Evolutionary conservation across 2,888 invertebrate genomes (phyloP), one percentile per base, ranked within the genome.

Genomic region (Scaeva pyrastri): DNA sequence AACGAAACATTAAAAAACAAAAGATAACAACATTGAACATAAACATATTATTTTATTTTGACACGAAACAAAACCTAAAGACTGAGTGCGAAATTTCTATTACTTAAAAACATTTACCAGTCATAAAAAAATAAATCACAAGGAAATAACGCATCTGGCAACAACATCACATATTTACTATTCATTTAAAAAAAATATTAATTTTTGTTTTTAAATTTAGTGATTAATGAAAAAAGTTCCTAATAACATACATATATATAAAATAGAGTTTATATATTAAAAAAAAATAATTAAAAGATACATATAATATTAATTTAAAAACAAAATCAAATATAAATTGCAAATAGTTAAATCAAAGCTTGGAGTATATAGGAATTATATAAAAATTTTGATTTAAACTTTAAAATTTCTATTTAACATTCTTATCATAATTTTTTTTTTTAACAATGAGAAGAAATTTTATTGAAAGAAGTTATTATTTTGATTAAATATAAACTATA

Each of bases 181-280:
- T 56, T 56, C 16, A 60, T 43, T 56, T 68, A 21, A 50, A n/a
- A n/a, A n/a, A n/a, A n/a, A 36, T 50, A 1, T 68, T 41, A 21
- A 52, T 52, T 60, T 83, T 83, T 86, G 50, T 76, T 82, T 87
- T 89, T 89, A 89, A 89, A 89, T 90, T 88, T 90, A 90, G 91
- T 91, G 90, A 90, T 91, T 90, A 91, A 90, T 90, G 89, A 91
- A 73, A 90, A 90, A 91, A 91, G 91, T 91, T 91, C 91, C 91
- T 91, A 91, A 88, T 78, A 70, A 75, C 62, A 81, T 74, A 76
- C 62, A 73, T 66, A 56, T 31, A 43, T 19, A 19, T 48, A 48
- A 11, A 74, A 78, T 71, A 86, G 56, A 74, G 56, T 86, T 71
- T 74, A 86, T 79, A 84, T 66, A 82, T 43, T 56, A 16, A 39